A percentile compares a stretch with the other conserved stretches of the same genome.
These are phyloP conservation scores for Lophura nycthemera DNA, from an alignment of 2,113 vertebrate genomes.

Conservation along the genomic window DNA sequence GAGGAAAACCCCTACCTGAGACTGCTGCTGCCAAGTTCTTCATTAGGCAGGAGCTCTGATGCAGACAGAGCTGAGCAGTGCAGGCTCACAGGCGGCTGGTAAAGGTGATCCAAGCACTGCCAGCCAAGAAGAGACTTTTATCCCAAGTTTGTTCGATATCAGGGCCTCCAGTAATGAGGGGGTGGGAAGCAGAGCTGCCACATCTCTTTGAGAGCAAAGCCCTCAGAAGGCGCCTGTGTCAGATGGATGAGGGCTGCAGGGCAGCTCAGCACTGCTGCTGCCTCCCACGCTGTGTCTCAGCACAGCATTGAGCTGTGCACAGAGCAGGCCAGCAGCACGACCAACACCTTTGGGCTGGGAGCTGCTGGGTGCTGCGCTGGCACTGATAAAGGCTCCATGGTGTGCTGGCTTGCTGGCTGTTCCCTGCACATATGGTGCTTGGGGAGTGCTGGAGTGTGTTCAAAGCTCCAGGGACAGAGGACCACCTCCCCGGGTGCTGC, in stretches of 20 bases:
- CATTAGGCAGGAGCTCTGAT: background rate
- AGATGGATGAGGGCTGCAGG: too few species aligned
- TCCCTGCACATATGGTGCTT: accelerated
- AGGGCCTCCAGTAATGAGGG: background rate
- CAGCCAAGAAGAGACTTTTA: background rate
- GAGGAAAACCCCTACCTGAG: background rate
- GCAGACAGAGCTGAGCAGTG: background rate
- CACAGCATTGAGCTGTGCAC: background rate
- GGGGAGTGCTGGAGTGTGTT: accelerated
- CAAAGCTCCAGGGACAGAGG: background rate
- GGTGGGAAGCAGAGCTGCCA: background rate
- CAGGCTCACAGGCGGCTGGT: accelerated
- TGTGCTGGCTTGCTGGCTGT: too few species aligned
- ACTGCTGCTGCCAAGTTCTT: background rate
- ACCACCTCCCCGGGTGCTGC: accelerated
- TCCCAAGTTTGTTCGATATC: background rate
- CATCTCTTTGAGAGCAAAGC: background rate
- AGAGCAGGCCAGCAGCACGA: too few species aligned
- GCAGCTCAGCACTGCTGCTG: background rate
- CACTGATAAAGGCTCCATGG: accelerated
- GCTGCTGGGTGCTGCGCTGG: background rate
- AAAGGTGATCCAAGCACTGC: background rate
- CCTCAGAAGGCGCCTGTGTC: accelerated
- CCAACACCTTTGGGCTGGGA: too few species aligned
- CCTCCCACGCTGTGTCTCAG: background rate